Base-by-base conservation (phyloP, 2,113 vertebrate genomes). In the Limanda limanda region DNA sequence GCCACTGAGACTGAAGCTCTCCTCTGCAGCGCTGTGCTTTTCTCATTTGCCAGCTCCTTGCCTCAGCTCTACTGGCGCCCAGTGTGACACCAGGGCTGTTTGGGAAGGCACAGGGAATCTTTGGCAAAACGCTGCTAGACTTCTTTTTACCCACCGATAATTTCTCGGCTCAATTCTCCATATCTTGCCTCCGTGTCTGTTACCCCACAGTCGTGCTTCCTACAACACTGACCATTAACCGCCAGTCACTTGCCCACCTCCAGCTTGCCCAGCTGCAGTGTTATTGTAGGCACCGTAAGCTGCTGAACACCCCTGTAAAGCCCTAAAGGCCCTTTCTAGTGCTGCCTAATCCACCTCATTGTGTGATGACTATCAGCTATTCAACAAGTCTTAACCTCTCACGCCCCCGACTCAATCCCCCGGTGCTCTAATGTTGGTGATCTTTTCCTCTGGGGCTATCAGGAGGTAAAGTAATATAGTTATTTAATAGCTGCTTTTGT, bases 321-420 rank as follows among this genome's bases (percentile, higher is more conserved):
- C 88, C 76, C 69, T 51, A 78, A 84, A 91, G 84, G 84, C 89
- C 83, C 74, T 86, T 74, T 88, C 84, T 82, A 86, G 84, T 86
- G 88, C 81, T 56, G 85, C 77, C 79, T 93, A 93, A 93, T 93
- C 91, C 90, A 82, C 81, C 75, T 89, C 91, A 90, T 91, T 93
- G 91, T 93, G 85, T 69, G 85, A 88, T 79, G 81, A 81, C 86
- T 73, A 88, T 56, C 74, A 88, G 87, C 89, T 71, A 91, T 91
- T 89, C 88, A 91, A 77, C 79, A 72, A 79, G 89, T 90, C 82
- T 93, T 91, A 91, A 93, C 91, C 90, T 84, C 89, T 90, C 82
- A 85, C 69, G 64, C 83, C 87, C 84, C 89, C 56, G 2, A 67
- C 85, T 80, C 90, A 80, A 78, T 78, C 83, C 85, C 78, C 45